phyloP scores from a whole-genome alignment of 1,140 invertebrate species.

The Anastatus disparis region DNA sequence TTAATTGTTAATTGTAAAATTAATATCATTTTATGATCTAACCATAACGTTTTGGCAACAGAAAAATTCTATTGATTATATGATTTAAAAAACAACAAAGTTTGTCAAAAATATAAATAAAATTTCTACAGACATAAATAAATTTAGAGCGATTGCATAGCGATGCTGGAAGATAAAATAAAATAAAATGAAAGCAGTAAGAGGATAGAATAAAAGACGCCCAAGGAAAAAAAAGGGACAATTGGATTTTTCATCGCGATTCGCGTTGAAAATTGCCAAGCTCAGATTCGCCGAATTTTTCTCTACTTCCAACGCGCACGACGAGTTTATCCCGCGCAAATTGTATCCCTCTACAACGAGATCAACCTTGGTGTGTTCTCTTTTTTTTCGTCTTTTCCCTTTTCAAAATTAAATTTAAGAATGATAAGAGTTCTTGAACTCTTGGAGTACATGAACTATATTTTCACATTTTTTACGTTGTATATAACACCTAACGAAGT shows the following conservation, averaged over 20 bases:
- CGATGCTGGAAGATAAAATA: conserved; percentile 14
- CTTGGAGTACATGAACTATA: background rate
- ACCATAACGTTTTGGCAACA: too few species aligned
- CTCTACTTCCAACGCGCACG: background rate
- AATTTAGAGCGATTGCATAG: conserved; percentile 3
- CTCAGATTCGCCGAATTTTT: conserved; percentile 36
- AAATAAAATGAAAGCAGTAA: conserved; percentile 6
- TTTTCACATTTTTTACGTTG: background rate
- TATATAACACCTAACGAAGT: too few species aligned
- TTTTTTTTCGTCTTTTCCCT: too few species aligned
- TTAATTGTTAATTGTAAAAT: too few species aligned
- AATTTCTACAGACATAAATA: background rate
- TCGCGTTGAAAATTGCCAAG: conserved; percentile 35
- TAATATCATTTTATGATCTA: too few species aligned
- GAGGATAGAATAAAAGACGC: conserved; percentile 13
- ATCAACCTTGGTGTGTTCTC: conserved; percentile 22
- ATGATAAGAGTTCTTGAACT: conserved; percentile 25
- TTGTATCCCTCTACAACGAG: conserved; percentile 33
- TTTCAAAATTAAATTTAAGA: conserved; percentile 33
- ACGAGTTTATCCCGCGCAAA: conserved; percentile 39
- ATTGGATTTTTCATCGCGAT: conserved; percentile 42
- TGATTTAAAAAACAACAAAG: too few species aligned
- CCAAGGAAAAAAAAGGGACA: conserved; percentile 6
- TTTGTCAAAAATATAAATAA: too few species aligned
- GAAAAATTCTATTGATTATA: too few species aligned